These are phyloP conservation scores for Callimorpha dominula DNA, from an alignment of 2,888 invertebrate genomes.

Conservation along the genomic window DNA sequence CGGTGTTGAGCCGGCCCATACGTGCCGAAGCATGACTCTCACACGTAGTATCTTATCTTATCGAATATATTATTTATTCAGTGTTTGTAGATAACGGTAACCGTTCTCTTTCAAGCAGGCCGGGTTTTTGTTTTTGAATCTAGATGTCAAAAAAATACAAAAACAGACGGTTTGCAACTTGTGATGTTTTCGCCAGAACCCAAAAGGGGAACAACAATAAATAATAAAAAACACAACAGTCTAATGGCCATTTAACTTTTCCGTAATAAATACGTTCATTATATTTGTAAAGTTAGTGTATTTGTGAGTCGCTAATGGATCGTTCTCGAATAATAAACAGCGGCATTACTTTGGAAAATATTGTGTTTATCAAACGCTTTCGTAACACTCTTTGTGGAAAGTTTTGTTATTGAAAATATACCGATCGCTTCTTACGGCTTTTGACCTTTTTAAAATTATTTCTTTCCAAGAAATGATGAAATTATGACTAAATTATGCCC, in stretches of 20 bases:
- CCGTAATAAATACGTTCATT: constrained; percentile 6
- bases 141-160: not conserved
- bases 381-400: not conserved
- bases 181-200: not conserved
- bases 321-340: constrained; percentile 34
- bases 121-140: not conserved
- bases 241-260: constrained; percentile 9
- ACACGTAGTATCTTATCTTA: no score
- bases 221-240: constrained; percentile 14
- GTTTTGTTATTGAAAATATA: constrained; percentile 1
- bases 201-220: constrained; percentile 15
- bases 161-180: not conserved
- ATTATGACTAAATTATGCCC: not conserved
- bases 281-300: constrained; percentile 13
- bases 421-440: not conserved
- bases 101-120: not conserved
- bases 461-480: not conserved
- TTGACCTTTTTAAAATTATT: not conserved
- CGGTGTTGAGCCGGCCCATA: no score
- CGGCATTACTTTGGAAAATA: constrained; percentile 39
- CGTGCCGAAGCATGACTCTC: no score
- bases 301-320: constrained; percentile 38
- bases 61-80: no score
- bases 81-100: no score
- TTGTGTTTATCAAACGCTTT: constrained; percentile 32